Conservation (phyloP, 2,113 vertebrate genomes). For the Glaucidium brasilianum region DNA sequence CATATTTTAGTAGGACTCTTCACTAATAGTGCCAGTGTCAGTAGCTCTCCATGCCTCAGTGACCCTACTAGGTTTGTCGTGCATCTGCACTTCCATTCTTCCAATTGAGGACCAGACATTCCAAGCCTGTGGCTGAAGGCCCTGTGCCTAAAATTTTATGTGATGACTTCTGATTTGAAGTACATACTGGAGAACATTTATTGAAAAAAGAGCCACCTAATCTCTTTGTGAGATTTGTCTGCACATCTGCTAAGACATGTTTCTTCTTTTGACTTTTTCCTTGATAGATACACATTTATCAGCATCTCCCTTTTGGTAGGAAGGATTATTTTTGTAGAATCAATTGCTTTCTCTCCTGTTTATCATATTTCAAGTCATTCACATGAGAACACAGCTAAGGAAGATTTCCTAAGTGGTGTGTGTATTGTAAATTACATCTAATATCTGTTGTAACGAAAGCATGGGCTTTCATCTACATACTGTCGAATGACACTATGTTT, state of each 20-base stretch:
- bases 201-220: neutral
- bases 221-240: neutral
- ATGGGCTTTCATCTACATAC: neutral
- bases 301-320: neutral
- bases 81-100: neutral
- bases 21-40: neutral
- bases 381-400: neutral
- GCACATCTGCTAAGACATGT: neutral
- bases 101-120: neutral
- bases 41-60: neutral
- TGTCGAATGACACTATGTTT: constrained; percentile 43
- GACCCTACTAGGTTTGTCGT: neutral
- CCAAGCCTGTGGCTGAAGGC: neutral
- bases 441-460: neutral
- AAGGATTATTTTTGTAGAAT: neutral
- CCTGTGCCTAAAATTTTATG: neutral
- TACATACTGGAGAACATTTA: neutral
- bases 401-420: neutral
- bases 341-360: neutral
- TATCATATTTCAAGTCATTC: neutral
- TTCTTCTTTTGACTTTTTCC: neutral
- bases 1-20: neutral
- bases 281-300: neutral
- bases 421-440: neutral
- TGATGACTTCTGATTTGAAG: neutral